These are phyloP conservation scores for Parazoanthus swiftii DNA, from an alignment of 92 coral and sea anemone genomes.

Conservation along the genomic window DNA sequence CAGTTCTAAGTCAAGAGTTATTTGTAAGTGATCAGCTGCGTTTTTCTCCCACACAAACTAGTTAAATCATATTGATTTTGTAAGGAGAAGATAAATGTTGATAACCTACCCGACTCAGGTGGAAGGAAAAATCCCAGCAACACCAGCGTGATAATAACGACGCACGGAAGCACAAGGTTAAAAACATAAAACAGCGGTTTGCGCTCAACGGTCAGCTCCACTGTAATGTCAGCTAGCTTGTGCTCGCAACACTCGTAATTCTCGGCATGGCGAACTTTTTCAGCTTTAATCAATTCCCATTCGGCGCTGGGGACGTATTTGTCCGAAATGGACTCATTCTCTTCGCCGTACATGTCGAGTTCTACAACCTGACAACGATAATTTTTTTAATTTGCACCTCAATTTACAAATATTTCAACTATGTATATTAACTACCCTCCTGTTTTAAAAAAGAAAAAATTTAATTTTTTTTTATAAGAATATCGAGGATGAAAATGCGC, in stretches of 20 bases:
- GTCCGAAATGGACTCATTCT: slow-evolving; percentile 55
- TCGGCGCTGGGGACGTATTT: slow-evolving; percentile 88
- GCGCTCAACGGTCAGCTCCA: slow-evolving; percentile 67
- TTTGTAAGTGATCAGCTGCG: no score
- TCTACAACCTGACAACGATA: slow-evolving; percentile 56
- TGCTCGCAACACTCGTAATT: slow-evolving; percentile 75
- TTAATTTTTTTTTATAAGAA: no score
- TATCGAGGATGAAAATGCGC: no score
- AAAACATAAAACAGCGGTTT: slow-evolving; percentile 88
- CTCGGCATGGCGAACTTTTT: slow-evolving; percentile 61
- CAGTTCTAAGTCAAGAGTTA: no score
- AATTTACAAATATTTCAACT: no score
- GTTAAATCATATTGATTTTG: no score
- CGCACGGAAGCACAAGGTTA: slow-evolving; percentile 89
- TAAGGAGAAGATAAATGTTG: neutral
- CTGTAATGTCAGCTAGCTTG: slow-evolving; percentile 71
- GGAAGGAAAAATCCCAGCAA: slow-evolving; percentile 92
- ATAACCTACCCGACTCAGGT: slow-evolving; percentile 77
- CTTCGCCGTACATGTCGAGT: slow-evolving; percentile 78
- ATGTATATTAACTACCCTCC: no score
- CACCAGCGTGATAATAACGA: slow-evolving; percentile 83
- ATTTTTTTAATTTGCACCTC: no score
- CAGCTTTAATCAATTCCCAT: slow-evolving; percentile 70
- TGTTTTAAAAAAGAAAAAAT: no score
- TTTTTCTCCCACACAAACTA: no score